Conservation (phyloP, 2,797 vertebrate species). For the Acomys russatus region DNA sequence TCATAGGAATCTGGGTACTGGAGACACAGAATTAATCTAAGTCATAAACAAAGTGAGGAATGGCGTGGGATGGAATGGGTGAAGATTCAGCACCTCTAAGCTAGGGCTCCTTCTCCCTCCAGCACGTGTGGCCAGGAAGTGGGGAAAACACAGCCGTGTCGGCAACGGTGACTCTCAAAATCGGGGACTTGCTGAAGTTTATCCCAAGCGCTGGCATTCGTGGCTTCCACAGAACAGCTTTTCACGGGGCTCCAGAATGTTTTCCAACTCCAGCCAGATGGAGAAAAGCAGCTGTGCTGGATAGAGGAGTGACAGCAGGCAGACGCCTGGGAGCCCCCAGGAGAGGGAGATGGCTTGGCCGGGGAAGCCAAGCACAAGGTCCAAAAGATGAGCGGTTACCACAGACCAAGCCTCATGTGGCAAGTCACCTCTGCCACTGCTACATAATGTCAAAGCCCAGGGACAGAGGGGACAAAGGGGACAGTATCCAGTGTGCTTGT, state of each 20-base stretch:
- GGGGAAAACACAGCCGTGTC: not conserved
- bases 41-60: constrained; percentile 82
- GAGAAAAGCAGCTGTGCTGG: constrained; percentile 4
- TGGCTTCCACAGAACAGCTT: constrained; percentile 32
- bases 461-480: not conserved
- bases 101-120: constrained; percentile 7
- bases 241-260: constrained; percentile 37
- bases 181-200: not conserved
- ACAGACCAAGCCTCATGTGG: not conserved
- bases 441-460: constrained; percentile 51
- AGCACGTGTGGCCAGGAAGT: not conserved
- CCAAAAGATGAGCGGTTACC: not conserved
- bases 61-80: constrained; percentile 48
- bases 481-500: not conserved
- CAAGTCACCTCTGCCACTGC: not conserved
- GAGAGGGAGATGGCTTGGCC: constrained; percentile 49
- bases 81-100: constrained; percentile 49
- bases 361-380: not conserved
- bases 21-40: constrained; percentile 81
- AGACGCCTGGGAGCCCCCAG: constrained; percentile 42
- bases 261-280: constrained; percentile 40
- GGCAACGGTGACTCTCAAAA: not conserved
- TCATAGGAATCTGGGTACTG: constrained; percentile 79
- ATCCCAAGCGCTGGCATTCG: not conserved
- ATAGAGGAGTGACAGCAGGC: constrained; percentile 46